These are phyloP conservation scores for Pollicipes pollicipes DNA, from an alignment of 1,140 invertebrate species.

Conservation along the genomic window DNA sequence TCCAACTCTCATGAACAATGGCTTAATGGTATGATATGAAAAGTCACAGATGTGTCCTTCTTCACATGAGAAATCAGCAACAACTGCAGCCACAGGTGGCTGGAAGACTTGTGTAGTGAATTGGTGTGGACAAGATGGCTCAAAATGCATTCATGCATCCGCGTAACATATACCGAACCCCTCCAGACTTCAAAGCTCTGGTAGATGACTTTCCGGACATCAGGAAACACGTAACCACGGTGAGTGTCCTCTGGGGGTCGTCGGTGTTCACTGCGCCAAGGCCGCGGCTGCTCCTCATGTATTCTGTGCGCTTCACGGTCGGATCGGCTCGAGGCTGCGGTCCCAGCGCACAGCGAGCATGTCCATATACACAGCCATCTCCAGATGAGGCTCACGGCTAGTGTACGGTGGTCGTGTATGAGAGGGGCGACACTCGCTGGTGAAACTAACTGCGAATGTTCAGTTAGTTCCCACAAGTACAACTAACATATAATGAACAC, in stretches of 20 bases:
- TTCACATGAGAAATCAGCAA: no score
- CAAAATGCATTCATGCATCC: conserved; percentile 2
- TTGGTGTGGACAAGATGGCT: no score
- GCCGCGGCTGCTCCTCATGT: background rate
- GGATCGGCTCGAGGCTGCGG: background rate
- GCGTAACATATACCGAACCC: conserved; percentile 4
- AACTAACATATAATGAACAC: no score
- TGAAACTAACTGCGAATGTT: no score
- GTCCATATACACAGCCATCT: conserved; percentile 8
- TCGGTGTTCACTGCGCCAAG: background rate
- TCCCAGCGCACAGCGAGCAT: background rate
- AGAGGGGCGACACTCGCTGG: background rate
- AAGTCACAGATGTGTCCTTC: no score
- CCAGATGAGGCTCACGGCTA: background rate
- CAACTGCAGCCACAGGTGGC: no score
- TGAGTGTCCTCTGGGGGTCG: background rate
- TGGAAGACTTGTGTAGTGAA: no score
- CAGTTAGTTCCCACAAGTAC: no score
- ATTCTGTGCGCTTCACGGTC: background rate
- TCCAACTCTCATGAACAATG: no score
- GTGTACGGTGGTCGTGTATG: background rate
- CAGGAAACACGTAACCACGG: background rate
- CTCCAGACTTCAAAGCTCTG: background rate
- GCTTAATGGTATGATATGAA: no score
- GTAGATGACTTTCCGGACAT: background rate